Evolutionary conservation across 2,113 vertebrate species (phyloP).

Genomic region (Catharus minimus): DNA sequence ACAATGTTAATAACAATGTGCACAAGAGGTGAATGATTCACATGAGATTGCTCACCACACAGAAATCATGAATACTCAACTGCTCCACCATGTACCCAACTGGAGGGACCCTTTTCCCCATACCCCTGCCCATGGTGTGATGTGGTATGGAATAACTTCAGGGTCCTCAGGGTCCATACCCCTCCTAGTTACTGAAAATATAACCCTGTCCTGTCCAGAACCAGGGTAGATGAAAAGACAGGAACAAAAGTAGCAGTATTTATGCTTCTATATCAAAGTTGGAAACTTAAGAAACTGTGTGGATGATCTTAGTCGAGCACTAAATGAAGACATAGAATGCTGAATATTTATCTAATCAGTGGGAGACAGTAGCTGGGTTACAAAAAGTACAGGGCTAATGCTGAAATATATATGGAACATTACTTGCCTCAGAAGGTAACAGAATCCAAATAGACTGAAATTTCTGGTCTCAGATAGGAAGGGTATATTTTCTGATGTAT

Average conservation of each 20-base stretch:
- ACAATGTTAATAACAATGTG: neutral
- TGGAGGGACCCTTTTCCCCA: accelerated
- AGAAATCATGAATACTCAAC: accelerated
- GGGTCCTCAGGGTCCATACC: neutral
- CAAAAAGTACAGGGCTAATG: neutral
- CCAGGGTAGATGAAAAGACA: neutral
- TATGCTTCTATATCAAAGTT: neutral
- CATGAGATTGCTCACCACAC: accelerated
- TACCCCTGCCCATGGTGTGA: neutral
- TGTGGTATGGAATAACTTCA: neutral
- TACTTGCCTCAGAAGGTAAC: neutral
- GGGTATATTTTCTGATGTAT: neutral
- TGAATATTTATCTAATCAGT: neutral
- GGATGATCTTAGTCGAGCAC: neutral
- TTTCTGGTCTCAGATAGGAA: neutral
- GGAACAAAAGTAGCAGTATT: neutral
- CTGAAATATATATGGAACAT: neutral
- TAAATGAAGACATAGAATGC: neutral
- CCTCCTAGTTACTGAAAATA: neutral
- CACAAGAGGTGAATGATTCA: neutral
- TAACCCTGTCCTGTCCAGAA: neutral
- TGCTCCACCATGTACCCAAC: accelerated
- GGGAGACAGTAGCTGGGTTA: neutral
- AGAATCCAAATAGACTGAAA: neutral
- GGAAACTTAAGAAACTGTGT: neutral